Percentiles rank a stretch among this genome's conserved stretches.
phyloP scores from a whole-genome alignment of 2,888 invertebrate genomes.

The Andricus curvator region DNA sequence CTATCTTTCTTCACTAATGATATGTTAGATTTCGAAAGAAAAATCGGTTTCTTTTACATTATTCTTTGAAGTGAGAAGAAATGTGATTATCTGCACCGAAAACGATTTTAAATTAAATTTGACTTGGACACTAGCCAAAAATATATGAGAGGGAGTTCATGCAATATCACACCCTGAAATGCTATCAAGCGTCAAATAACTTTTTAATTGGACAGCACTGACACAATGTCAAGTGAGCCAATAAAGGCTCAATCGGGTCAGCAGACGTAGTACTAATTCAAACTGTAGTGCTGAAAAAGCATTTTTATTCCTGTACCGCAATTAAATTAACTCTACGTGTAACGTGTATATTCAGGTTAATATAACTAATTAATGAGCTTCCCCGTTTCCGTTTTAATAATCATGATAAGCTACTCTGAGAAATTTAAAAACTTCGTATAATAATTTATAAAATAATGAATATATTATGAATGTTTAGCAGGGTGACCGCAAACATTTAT shows the following conservation, averaged over 20 bases:
- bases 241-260: constrained; percentile 35
- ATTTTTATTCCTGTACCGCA: background rate
- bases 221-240: constrained; percentile 33
- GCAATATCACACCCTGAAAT: constrained; percentile 29
- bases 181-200: constrained; percentile 34
- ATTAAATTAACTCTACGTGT: background rate
- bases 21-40: background rate
- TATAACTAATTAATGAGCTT: too few species aligned
- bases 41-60: background rate
- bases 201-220: constrained; percentile 35
- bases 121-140: constrained; percentile 11
- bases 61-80: background rate
- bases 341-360: too few species aligned
- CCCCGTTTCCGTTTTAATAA: too few species aligned
- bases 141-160: constrained; percentile 1
- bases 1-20: background rate
- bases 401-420: too few species aligned
- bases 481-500: too few species aligned
- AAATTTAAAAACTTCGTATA: too few species aligned
- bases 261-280: constrained; percentile 10
- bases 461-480: too few species aligned
- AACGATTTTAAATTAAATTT: background rate
- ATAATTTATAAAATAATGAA: too few species aligned
- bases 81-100: background rate
- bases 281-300: background rate